phyloP scores from a whole-genome alignment of 2,797 vertebrate species.

The Esox lucius region DNA sequence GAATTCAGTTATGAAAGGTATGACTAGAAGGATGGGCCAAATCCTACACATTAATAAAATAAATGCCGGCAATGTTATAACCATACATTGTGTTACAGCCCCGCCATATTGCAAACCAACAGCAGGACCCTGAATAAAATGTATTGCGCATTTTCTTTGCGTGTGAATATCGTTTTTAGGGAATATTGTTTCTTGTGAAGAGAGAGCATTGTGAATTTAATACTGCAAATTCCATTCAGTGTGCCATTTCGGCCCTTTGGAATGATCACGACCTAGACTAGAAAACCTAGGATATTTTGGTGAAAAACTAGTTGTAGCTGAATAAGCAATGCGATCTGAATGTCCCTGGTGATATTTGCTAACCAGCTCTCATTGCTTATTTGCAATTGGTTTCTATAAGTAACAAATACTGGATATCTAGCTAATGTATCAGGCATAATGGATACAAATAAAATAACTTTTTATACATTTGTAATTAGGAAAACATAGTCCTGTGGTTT shows the following conservation, averaged over 20 bases:
- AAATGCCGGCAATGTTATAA: neutral
- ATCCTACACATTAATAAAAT: constrained; percentile 4
- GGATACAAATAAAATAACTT: too few species aligned
- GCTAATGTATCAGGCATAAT: too few species aligned
- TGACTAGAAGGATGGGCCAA: constrained; percentile 31
- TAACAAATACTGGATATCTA: too few species aligned
- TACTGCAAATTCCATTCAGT: neutral
- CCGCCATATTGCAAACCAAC: neutral
- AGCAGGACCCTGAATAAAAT: neutral
- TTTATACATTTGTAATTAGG: too few species aligned
- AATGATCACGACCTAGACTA: too few species aligned
- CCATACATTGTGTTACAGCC: neutral
- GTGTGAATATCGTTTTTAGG: neutral
- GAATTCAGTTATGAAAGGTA: constrained; percentile 53
- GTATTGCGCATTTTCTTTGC: neutral
- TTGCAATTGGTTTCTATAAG: too few species aligned
- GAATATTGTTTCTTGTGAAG: neutral
- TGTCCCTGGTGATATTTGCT: too few species aligned
- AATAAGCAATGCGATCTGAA: too few species aligned
- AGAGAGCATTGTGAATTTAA: neutral
- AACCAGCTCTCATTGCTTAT: too few species aligned
- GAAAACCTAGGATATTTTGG: too few species aligned
- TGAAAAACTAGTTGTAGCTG: too few species aligned
- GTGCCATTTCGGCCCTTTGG: neutral
- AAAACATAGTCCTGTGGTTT: too few species aligned